Evolutionary conservation across 2,888 invertebrate species (phyloP), one percentile per base, ranked within the genome.

Genomic region (Escarpia spicata): DNA sequence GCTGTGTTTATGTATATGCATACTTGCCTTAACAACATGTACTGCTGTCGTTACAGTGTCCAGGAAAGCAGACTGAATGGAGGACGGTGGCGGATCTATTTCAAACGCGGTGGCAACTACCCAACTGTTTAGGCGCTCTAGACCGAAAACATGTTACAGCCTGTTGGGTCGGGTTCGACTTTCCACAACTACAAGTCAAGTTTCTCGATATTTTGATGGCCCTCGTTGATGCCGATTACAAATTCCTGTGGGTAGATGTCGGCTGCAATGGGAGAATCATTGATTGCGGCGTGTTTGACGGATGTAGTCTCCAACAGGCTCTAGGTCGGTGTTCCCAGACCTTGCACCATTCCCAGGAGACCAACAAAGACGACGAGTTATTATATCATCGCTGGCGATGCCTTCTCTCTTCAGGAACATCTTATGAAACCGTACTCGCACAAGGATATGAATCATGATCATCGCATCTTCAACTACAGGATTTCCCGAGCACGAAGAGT

Each of bases 271-370:
- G 94, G 0, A 44, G 94, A 44, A 91, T 91, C 37, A 92, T 92
- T 31, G 94, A 94, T 92, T 93, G 91, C 75, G 94, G 94, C 19
- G 93, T 94, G 6, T 94, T 93, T 58, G n/a, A 52, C 12, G 43
- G 92, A 26, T 94, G 91, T 3, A 90, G 90, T 43, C 52, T 94
- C 10, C 75, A 92, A 12, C 4, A 44, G 45, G 93, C 92, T 37
- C 37, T 37, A 37, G 37, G 0, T 37, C 37, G 37, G 37, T 37
- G 37, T 37, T 37, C 37, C 37, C 37, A 0, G 37, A 37, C 37
- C 37, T 37, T 37, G 37, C 37, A 37, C 37, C 37, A 37, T 37
- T 37, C 37, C 0, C 37, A 37, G 37, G 37, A 37, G 37, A 37
- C 37, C 37, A 37, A 37, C 37, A n/a, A n/a, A n/a, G 37, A 1